Conservation (phyloP, 2,888 invertebrate genomes). For the Halictus ligatus region DNA sequence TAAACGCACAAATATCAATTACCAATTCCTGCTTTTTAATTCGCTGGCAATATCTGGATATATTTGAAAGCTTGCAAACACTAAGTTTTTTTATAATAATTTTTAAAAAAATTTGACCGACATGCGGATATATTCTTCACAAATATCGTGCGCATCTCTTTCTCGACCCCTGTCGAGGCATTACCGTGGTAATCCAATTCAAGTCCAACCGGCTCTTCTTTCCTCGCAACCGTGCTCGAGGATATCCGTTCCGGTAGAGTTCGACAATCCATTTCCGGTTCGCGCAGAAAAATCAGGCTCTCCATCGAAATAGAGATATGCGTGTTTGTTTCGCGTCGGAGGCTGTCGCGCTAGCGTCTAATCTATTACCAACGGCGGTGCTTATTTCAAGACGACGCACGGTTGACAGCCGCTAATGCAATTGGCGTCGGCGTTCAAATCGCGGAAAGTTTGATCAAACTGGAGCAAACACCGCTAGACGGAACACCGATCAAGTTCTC, state of each 20-base stretch:
- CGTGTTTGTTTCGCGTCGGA: constrained; percentile 11
- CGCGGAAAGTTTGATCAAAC: constrained; percentile 29
- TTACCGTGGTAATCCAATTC: too few species aligned
- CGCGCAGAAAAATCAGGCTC: background rate
- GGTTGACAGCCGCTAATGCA: constrained; percentile 48
- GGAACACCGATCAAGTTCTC: background rate
- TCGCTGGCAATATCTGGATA: too few species aligned
- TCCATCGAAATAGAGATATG: constrained; percentile 16
- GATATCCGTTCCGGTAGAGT: background rate
- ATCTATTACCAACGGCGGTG: constrained; percentile 16
- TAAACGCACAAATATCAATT: too few species aligned
- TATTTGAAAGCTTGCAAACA: too few species aligned
- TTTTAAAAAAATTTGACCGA: too few species aligned
- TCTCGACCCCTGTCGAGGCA: too few species aligned
- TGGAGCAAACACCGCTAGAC: constrained; percentile 5
- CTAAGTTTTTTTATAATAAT: too few species aligned
- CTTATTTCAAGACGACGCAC: constrained; percentile 35
- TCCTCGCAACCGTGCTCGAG: background rate
- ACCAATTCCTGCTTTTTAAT: too few species aligned
- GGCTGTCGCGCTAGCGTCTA: background rate
- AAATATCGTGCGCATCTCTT: too few species aligned
- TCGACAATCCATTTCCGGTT: background rate
- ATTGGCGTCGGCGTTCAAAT: constrained; percentile 34
- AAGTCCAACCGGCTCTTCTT: background rate
- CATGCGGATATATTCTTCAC: too few species aligned